Base-by-base conservation (phyloP, 2,888 invertebrate genomes). In the Nephrotoma appendiculata region DNA sequence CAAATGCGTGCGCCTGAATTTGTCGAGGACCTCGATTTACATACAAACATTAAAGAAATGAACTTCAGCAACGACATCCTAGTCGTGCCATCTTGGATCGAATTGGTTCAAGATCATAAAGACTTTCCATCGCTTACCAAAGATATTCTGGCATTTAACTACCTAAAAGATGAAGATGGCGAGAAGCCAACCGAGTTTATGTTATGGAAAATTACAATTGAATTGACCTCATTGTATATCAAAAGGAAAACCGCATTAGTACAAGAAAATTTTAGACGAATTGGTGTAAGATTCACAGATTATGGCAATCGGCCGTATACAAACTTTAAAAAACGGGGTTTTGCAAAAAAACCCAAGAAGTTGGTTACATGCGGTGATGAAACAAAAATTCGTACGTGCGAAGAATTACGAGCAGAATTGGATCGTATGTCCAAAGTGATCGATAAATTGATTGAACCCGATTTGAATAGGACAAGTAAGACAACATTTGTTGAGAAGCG, bases 361-460 rank as follows among this genome's bases (percentile, higher is more conserved):
- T 43, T 84, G n/a, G 15, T 84, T 6, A 86, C 86, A n/a, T 86
- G 86, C n/a, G 86, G 52, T 48, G 86, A 86, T 57, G 86, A 57
- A 57, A 86, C 42, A n/a, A 86, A 86, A 86, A 44, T 86, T n/a
- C 52, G 87, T n/a, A 86, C 83, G n/a, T 52, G 83, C 15, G 41
- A 87, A 88, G 89, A 89, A 86, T 87, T 88, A 3, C 87, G 88
- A 52, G 86, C 87, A 7, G 92, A 92, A 87, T 88, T 92, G 5
- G 88, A 89, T 71, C 89, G 91, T 48, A 89, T 92, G 88, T 89
- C 90, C 31, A 90, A 90, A 87, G 89, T 91, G 42, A 91, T 92
- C 86, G 91, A 92, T 85, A 88, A 90, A 85, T 88, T 92, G 88
- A 91, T 92, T 86, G 90, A 89, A 31, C 92, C 89, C 3, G 89